Evolutionary conservation across 2,888 invertebrate genomes (phyloP), one percentile per base, ranked within the genome.

Genomic region (Rhaphigaster nebulosa): DNA sequence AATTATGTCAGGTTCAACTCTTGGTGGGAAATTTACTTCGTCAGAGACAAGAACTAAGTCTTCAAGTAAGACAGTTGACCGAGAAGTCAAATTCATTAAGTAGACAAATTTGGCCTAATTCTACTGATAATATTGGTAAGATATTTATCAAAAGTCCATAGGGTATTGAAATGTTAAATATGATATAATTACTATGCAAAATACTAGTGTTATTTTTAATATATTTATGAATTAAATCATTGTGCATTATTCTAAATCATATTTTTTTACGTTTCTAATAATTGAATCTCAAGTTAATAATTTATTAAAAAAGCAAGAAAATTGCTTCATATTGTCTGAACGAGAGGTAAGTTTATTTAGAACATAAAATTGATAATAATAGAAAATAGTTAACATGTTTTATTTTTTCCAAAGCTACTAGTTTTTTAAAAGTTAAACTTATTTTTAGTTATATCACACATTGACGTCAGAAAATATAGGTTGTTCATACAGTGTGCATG

Each of bases 1-100:
- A 98, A 94, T 95, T 98, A 92, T 95, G 96, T 56, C 95, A 97
- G 70, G 98, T 98, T 0, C 98, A 98, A 93, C 95, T 96, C 91
- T 95, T 98, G 90, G 97, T 98, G 89, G 97, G 97, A 8, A 98
- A 98, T 90, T 95, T 98, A 93, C 97, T 97, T 93, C 95, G 97
- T 15, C 97, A 98, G 93, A 95, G 98, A 0, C 97, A 97, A 93
- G 97, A 98, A 93, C 94, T 98, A 89, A 97, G 97, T 93, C 95
- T 97, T 90, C 98, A 98, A 91, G 98, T 98, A 91, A 95, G 97
- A 38, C 97, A 97, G 93, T 94, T 98, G 52, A 97, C 97, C 0
- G 97, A 97, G 93, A 96, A 97, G 93, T 97, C 97, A 4, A 96
- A 96, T 92, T 96, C 95, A 50, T 93, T 97, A 92, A 95, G 95